Percentiles rank a stretch among this genome's conserved stretches.
phyloP scores from a whole-genome alignment of 2,888 invertebrate genomes.

The Disparrhopalites patrizii region DNA sequence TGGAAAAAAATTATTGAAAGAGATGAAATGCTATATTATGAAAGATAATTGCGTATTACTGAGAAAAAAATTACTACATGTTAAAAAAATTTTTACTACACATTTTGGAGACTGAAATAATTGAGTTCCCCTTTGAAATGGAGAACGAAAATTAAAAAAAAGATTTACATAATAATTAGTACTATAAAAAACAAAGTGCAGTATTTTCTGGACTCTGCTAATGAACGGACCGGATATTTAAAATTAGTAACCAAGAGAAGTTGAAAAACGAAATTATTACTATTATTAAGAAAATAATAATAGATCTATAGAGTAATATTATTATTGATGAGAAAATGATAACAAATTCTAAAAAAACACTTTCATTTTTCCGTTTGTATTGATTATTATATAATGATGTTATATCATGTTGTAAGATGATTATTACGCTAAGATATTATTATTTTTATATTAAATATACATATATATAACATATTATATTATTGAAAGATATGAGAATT shows the following conservation, averaged over 20 bases:
- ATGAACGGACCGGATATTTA: constrained; percentile 13
- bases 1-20: too few species aligned
- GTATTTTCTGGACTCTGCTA: constrained; percentile 26
- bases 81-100: too few species aligned
- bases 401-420: constrained; percentile 20
- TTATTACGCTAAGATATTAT: constrained; percentile 13
- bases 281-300: too few species aligned
- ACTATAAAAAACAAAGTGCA: constrained; percentile 24
- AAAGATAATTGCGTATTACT: constrained; percentile 21
- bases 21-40: constrained; percentile 19
- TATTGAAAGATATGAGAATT: too few species aligned
- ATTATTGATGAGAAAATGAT: too few species aligned
- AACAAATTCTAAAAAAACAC: constrained; percentile 4
- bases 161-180: too few species aligned
- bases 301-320: too few species aligned
- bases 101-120: constrained; percentile 25
- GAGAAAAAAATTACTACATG: too few species aligned
- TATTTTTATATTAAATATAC: too few species aligned
- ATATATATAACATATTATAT: too few species aligned
- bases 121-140: constrained; percentile 18
- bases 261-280: too few species aligned
- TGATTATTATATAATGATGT: constrained; percentile 11
- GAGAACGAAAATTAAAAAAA: constrained; percentile 25
- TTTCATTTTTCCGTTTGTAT: constrained; percentile 25
- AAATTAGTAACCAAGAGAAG: too few species aligned